Base-by-base conservation (phyloP, 2,888 invertebrate species). In the Piscicola geometra region DNA sequence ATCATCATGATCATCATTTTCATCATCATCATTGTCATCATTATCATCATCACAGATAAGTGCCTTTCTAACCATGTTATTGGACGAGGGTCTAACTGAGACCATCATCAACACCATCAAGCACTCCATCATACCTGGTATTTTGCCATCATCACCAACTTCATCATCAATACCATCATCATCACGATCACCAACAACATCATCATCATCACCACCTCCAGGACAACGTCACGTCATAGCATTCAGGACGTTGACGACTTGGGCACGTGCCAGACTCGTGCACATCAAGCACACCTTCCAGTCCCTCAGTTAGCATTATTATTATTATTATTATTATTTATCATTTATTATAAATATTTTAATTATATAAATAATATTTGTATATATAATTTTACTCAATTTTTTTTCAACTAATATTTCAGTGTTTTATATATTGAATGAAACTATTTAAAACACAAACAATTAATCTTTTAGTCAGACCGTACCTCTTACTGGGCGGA, bases 401-500 rank as follows among this genome's bases (percentile, higher is more conserved):
- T n/a, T 56, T 56, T 18, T 18, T 56, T 56, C n/a, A 18, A 56
- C 5, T 56, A 56, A 25, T 56, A 15, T 18, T 9, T 41, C 15
- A 41, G 5, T 15, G 5, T 41, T 41, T 41, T 41, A 9, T 41
- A 41, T 41, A n/a, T n/a, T n/a, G n/a, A n/a, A n/a, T n/a, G n/a
- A n/a, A n/a, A n/a, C n/a, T n/a, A n/a, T n/a, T n/a, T n/a, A n/a
- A n/a, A n/a, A n/a, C n/a, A n/a, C n/a, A n/a, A n/a, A n/a, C n/a
- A n/a, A n/a, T 41, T 41, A 41, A 41, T 41, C 15, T 41, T 41
- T 41, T 25, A 56, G 60, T 56, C n/a, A 56, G 25, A 56, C 60
- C 60, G 5, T 56, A 56, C 60, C 25, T 56, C n/a, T 56, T 56
- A n/a, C 25, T 56, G 60, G 60, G 60, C n/a, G 60, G 60, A 21